Base-by-base conservation (phyloP, 2,797 vertebrate species). In the Hemitrygon akajei region DNA sequence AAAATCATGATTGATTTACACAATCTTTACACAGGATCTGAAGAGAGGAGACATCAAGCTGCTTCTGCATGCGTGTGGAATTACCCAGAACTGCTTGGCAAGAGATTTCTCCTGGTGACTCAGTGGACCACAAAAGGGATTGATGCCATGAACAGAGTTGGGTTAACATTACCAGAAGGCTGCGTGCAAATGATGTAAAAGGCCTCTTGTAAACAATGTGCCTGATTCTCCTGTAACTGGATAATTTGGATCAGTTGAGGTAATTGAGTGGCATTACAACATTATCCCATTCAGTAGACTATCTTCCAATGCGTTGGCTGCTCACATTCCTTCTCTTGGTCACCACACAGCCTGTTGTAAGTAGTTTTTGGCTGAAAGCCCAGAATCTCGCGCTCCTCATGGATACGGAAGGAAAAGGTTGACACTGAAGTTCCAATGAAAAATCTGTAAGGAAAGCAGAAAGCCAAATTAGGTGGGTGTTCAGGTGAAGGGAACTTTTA, bases 261-360 rank as follows among this genome's bases (percentile, higher is more conserved):
- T 92, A n/a, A 10, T 94, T 37, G 94, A 94, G 93, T 94, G 75
- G 94, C 82, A 30, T 91, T 30, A 2, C 58, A 6, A 60, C 6
- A 47, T 58, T 56, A 0, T 1, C 0, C 80, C 91, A 56, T 86
- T 96, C 95, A 99, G 94, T 98, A 98, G 0, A 97, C 96, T 12
- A 99, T 98, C 96, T 98, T 99, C 99, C 99, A 99, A 96, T 99
- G 99, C 11, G 99, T 98, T 34, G 99, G 99, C 96, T 99, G 98
- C 96, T 99, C 98, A 40, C 99, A 99, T 30, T 96, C 96, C 76
- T 95, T 97, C 95, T 99, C 99, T 58, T 95, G 95, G 94, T 99
- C 98, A 3, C 99, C 99, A 87, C 99, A 99, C 94, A 99, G 99
- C 56, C 99, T 97, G 95, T 98, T 99, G 94, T 99, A 99, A 0